Conservation (phyloP, 2,797 vertebrate genomes). For the Spizella passerina region DNA sequence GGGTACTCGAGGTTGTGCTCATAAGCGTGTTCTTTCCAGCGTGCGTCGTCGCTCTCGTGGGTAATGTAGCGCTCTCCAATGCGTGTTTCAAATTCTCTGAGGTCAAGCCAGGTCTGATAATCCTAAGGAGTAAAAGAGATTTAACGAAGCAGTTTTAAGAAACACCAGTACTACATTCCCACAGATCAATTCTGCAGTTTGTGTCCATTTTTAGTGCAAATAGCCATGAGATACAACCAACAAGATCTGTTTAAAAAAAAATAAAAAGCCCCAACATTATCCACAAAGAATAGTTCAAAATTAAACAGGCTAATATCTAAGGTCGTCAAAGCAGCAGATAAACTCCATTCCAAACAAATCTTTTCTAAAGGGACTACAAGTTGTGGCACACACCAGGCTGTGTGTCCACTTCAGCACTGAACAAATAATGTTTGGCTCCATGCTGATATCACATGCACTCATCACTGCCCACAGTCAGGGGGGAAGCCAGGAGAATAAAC, state of each 20-base stretch:
- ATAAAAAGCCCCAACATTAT: background rate
- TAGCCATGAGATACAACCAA: background rate
- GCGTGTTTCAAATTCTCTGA: slow-evolving; percentile 96
- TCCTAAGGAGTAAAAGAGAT: slow-evolving; percentile 78
- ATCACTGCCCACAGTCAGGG: background rate
- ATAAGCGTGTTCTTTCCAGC: slow-evolving; percentile 94
- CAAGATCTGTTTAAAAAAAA: background rate
- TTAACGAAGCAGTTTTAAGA: background rate
- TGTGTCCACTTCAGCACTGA: background rate
- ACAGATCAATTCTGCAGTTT: background rate
- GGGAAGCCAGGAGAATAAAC: background rate
- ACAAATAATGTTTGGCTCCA: background rate
- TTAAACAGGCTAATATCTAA: background rate
- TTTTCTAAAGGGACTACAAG: background rate
- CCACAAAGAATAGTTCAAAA: background rate
- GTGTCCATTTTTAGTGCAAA: background rate
- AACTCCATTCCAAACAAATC: background rate
- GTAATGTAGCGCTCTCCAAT: slow-evolving; percentile 97
- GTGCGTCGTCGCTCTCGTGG: slow-evolving; percentile 95
- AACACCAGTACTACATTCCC: background rate
- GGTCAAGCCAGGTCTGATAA: slow-evolving; percentile 98
- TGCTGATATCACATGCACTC: background rate
- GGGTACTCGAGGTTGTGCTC: slow-evolving; percentile 91
- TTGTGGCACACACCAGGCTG: fast-evolving
- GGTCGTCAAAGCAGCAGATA: background rate